A percentile compares a stretch with the other conserved stretches of the same genome.
These are phyloP conservation scores for Lutjanus erythropterus DNA, from an alignment of 2,113 vertebrate genomes.

Conservation along the genomic window DNA sequence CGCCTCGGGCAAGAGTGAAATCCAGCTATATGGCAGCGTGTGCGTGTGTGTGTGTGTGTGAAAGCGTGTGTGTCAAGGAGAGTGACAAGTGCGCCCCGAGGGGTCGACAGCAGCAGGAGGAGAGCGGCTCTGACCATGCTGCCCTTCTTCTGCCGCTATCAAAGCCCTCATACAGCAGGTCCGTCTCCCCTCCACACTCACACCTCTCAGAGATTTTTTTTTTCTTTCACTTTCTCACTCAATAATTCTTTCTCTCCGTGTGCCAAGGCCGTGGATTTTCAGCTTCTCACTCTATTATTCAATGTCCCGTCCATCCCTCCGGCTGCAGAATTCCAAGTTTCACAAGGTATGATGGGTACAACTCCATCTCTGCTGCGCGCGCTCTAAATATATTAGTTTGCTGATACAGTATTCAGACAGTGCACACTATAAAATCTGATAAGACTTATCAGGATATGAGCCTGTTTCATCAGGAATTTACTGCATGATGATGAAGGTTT, in stretches of 20 bases:
- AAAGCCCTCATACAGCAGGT: conserved; percentile 21
- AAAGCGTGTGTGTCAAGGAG: conserved; percentile 25
- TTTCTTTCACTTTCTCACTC: conserved; percentile 41
- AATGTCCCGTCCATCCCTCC: conserved; percentile 11
- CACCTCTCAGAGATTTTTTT: conserved; percentile 18
- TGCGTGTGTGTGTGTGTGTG: background rate
- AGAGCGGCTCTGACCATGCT: conserved; percentile 11
- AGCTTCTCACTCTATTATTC: conserved; percentile 60
- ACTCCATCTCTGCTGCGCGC: background rate
- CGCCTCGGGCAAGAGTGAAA: conserved; percentile 27
- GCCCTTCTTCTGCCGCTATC: conserved; percentile 37
- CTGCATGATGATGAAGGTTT: too few species aligned
- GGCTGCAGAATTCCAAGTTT: conserved; percentile 33
- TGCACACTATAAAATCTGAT: too few species aligned
- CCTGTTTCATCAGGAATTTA: too few species aligned
- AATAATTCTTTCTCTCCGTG: conserved; percentile 48
- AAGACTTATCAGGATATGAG: too few species aligned
- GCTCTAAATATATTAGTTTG: background rate
- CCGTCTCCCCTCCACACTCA: conserved; percentile 15
- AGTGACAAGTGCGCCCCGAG: conserved; percentile 35
- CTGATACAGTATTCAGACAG: too few species aligned
- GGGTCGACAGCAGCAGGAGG: background rate
- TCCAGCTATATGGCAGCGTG: background rate
- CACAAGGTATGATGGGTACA: conserved; percentile 9
- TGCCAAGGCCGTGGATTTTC: conserved; percentile 35